Evolutionary conservation across 2,888 invertebrate genomes (phyloP).

Genomic region (Hypsopygia costalis): DNA sequence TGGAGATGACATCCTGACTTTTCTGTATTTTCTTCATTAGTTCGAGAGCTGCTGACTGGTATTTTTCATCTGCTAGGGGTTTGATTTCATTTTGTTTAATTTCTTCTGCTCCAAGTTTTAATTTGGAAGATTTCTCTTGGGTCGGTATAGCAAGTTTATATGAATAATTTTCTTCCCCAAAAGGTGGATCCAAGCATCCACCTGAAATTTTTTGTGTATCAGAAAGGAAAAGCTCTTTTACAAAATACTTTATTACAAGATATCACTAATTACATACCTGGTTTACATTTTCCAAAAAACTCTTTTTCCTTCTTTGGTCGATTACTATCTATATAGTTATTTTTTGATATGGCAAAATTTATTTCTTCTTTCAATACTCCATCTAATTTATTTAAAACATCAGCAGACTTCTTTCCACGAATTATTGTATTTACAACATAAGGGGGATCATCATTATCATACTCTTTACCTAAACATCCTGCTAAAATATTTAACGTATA

Average conservation of each 20-base stretch:
- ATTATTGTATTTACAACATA: slow-evolving; percentile 31
- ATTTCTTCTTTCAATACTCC: slow-evolving; percentile 24
- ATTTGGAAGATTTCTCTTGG: slow-evolving; percentile 3
- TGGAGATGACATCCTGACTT: no score
- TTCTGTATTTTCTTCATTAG: no score
- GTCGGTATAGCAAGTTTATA: slow-evolving; percentile 39
- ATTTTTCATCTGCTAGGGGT: slow-evolving; percentile 5
- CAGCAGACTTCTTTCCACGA: background rate
- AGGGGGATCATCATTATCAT: slow-evolving; percentile 41
- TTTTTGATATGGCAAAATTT: slow-evolving; percentile 32
- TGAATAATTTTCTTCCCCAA: slow-evolving; percentile 54
- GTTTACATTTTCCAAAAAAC: slow-evolving; percentile 63
- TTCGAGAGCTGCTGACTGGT: slow-evolving; percentile 1
- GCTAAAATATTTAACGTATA: no score
- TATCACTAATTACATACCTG: no score
- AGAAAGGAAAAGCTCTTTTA: background rate
- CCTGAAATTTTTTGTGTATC: slow-evolving; percentile 33
- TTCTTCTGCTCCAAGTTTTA: background rate
- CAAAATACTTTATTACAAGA: no score
- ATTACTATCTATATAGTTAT: slow-evolving; percentile 16
- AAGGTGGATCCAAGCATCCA: slow-evolving; percentile 67
- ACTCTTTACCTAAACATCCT: slow-evolving; percentile 40
- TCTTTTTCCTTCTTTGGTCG: slow-evolving; percentile 23
- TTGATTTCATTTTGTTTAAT: background rate
- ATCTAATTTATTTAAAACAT: background rate